These are phyloP conservation scores for Sorex fumeus DNA, from an alignment of 2,113 vertebrate genomes.

Conservation along the genomic window DNA sequence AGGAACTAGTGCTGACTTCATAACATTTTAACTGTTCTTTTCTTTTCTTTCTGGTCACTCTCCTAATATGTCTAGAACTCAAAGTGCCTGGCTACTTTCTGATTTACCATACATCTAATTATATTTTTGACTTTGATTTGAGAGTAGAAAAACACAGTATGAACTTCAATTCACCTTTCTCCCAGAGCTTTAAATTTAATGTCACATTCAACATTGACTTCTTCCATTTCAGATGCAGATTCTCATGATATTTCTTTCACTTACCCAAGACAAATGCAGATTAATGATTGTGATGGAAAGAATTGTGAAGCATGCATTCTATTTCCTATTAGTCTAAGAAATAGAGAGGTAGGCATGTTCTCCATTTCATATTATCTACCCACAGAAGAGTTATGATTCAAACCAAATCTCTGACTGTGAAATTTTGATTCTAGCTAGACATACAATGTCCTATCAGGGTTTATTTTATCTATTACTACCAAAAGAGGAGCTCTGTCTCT, in stretches of 20 bases:
- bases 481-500: constrained; percentile 2
- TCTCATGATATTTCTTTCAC: constrained; percentile 3
- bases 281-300: neutral
- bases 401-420: neutral
- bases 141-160: neutral
- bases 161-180: neutral
- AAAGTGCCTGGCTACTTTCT: neutral
- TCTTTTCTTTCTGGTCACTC: neutral
- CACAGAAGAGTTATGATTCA: neutral
- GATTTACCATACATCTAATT: neutral
- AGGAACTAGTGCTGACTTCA: neutral
- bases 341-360: neutral
- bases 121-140: constrained; percentile 7
- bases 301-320: neutral
- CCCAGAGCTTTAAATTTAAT: constrained; percentile 9
- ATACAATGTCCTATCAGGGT: neutral
- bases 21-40: neutral
- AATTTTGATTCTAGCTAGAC: constrained; percentile 24
- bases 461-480: neutral
- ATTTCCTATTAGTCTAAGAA: constrained; percentile 13
- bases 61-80: neutral
- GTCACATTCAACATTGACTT: neutral
- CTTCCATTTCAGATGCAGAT: neutral
- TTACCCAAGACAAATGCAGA: neutral
- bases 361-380: neutral